phyloP scores from a whole-genome alignment of 2,888 invertebrate genomes.

The Limnephilus marmoratus region DNA sequence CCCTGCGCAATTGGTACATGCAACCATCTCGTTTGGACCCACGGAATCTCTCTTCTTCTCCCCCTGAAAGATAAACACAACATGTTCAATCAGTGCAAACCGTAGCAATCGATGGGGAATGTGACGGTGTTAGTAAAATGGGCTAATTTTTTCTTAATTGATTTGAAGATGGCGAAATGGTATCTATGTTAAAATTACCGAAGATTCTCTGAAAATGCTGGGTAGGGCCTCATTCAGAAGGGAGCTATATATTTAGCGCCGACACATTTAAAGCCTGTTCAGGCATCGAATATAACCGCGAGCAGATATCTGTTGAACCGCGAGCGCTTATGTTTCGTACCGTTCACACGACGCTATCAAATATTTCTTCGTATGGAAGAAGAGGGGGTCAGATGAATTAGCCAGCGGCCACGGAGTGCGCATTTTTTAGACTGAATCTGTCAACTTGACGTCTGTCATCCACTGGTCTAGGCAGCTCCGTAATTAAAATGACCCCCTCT shows the following conservation, averaged over 20 bases:
- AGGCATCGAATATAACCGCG: no score
- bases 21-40: constrained; percentile 88
- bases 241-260: neutral
- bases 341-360: no score
- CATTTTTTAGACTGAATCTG: no score
- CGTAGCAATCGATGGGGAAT: neutral
- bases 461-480: no score
- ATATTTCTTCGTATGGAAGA: no score
- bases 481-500: no score
- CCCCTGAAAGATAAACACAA: constrained; percentile 75
- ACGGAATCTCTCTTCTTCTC: constrained; percentile 90
- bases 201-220: neutral
- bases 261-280: neutral
- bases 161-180: neutral
- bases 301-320: no score
- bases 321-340: no score
- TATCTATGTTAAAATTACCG: neutral
- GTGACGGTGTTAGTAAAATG: neutral
- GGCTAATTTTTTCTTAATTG: neutral
- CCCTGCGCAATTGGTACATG: constrained; percentile 87
- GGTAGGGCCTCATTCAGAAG: neutral
- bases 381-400: no score
- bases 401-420: no score
- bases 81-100: neutral
- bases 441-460: no score